Base-by-base conservation (phyloP, 2,888 invertebrate genomes). In the Caenorhabditis sp. region DNA sequence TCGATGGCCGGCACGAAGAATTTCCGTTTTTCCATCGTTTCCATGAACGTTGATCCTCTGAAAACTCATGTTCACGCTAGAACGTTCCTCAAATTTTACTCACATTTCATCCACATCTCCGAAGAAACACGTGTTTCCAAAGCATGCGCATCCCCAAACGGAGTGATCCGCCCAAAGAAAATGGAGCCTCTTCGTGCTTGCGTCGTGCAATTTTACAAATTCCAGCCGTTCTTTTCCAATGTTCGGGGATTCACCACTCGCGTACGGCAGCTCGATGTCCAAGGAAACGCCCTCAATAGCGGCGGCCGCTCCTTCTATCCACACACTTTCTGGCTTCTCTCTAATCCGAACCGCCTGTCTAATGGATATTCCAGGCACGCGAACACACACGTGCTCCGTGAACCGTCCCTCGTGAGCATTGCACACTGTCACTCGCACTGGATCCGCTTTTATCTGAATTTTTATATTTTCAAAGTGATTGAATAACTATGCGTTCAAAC, bases 71-170 rank as follows among this genome's bases (percentile, higher is more conserved):
- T 37, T 24, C 1, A 13, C 35, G n/a, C n/a, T n/a, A n/a, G n/a
- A n/a, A 48, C 43, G 11, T 43, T 8, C 2, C n/a, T 41, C n/a
- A n/a, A 3, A n/a, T n/a, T 41, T 17, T 17, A 17, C 52, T 41
- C 26, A 83, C 83, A 83, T 73, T 7, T 62, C 68, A 87, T 93
- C 92, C 90, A 96, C 96, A 62, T 92, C 93, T 2, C 96, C 98
- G 89, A 98, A 98, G 91, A 99, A 99, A 11, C 92, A 92, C 89
- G 96, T 96, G 0, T 96, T 96, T 2, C 98, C 98, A 30, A 94
- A 93, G 89, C 98, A 99, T 0, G 97, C 98, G 89, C 98, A 99
- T n/a, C 72, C 81, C 55, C 89, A 90, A 48, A 90, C 90, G 83
- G 93, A 93, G 17, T 91, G 91, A 0, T 94, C 93, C 4, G 58